These are phyloP conservation scores for Chanos chanos DNA, from an alignment of 2,797 vertebrate species.

Conservation along the genomic window DNA sequence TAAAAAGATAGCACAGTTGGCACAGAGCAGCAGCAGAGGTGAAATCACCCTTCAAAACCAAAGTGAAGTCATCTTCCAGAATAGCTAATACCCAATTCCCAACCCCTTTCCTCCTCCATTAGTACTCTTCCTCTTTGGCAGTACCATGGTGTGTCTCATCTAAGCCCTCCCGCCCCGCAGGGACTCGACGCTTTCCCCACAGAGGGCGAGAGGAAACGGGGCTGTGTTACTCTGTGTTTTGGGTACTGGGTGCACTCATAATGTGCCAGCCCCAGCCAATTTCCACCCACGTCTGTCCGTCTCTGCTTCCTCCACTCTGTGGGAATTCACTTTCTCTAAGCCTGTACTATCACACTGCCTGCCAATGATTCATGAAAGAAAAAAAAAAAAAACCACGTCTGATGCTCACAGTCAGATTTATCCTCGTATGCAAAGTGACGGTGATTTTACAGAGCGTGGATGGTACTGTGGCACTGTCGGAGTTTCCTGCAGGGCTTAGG, in stretches of 20 bases:
- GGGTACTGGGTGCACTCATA: slow-evolving; percentile 22
- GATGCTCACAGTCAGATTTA: slow-evolving; percentile 24
- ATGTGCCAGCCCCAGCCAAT: slow-evolving; percentile 22
- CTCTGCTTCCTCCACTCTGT: slow-evolving; percentile 21
- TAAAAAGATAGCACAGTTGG: too few species aligned
- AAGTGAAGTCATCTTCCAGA: too few species aligned
- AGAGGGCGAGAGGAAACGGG: slow-evolving; percentile 10
- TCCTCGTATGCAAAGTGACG: slow-evolving; percentile 27
- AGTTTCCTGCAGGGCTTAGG: slow-evolving; percentile 6
- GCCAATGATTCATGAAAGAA: slow-evolving; percentile 37
- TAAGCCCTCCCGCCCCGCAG: slow-evolving; percentile 22
- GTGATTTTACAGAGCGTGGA: slow-evolving; percentile 24
- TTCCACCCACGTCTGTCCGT: slow-evolving; percentile 22
- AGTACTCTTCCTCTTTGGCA: too few species aligned
- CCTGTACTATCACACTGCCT: slow-evolving; percentile 15
- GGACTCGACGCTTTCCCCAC: slow-evolving; percentile 6
- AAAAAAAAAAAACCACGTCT: too few species aligned
- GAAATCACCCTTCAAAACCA: too few species aligned
- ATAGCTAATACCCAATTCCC: too few species aligned
- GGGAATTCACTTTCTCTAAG: slow-evolving; percentile 32
- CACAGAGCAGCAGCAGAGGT: too few species aligned
- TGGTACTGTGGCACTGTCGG: slow-evolving; percentile 3
- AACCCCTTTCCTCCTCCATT: too few species aligned
- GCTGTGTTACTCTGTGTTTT: slow-evolving; percentile 18
- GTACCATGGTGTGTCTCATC: background rate